Evolutionary conservation across 2,888 invertebrate genomes (phyloP), one percentile per base, ranked within the genome.

Genomic region (Bruchidius siliquastri): DNA sequence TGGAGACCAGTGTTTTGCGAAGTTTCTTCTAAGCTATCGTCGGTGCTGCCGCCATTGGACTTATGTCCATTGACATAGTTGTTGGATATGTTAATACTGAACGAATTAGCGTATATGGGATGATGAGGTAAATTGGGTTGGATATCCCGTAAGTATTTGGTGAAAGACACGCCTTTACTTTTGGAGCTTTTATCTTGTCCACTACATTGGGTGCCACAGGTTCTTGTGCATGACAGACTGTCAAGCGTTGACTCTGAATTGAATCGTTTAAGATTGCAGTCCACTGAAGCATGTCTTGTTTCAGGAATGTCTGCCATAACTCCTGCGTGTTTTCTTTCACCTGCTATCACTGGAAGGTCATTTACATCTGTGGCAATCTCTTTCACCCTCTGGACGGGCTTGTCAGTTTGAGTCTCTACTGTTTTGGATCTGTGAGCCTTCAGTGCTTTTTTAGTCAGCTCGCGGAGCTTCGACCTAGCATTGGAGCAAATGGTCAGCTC

Each of bases 51-150:
- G 49, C 83, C 82, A 26, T 73, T 77, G 21, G 87, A 83, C 78
- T 88, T 88, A 67, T 87, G 85, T 75, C 88, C 80, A 67, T 82
- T 83, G 22, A 87, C 82, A 82, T 88, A 90, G 71, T 88, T 86
- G 77, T 90, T 90, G 0, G 90, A 88, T 78, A 91, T 90, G 79
- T 90, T 91, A 73, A 91, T 91, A 77, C 89, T 90, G 69, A 91
- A 89, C 2, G 90, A 85, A 68, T 89, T 88, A 20, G 88, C 84
- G 70, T 85, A 82, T 76, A 85, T 84, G 68, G 88, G 88, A 75
- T 86, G 83, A 49, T 84, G 71, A 0, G 78, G 75, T 72, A 75
- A 70, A 4, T 76, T 72, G n/a, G 80, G 80, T 79, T 80, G 80
- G 8, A 78, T 72, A 30, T 76, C 78, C 71, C 81, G 80, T n/a